Evolutionary conservation across 1,140 invertebrate species (phyloP), one percentile per base, ranked within the genome.

Genomic region (Hycleus phaleratus): DNA sequence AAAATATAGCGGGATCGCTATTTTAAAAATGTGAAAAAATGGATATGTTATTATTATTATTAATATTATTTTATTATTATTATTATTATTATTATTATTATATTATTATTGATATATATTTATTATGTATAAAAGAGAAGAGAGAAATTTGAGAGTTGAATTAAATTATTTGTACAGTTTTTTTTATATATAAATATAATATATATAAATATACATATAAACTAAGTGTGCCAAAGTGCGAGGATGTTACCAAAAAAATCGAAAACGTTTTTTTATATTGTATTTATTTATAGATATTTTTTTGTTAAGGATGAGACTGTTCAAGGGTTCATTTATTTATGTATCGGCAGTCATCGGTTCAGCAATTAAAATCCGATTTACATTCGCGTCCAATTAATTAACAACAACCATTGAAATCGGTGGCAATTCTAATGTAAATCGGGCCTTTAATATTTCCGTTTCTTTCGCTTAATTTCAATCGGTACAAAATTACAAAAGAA

Each of bases 91-190:
- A 42, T 10, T 42, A 11, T n/a, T 42, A 42, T n/a, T n/a, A 42
- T n/a, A 42, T n/a, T n/a, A 42, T n/a, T 42, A n/a, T n/a, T 42
- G 40, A 69, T 72, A 70, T 68, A 71, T 69, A 71, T 72, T 69
- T 71, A 71, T 72, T 70, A 69, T 73, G 70, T 73, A 72, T 71
- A 72, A 72, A 71, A 68, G 24, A 47, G 46, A 32, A 55, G 32
- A 32, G 42, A 58, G 63, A 66, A 68, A 58, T 32, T 4, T 5
- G 32, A 32, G 11, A 42, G 10, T 42, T 42, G 11, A 42, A 42
- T 71, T 72, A 69, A 72, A 72, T 74, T 73, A 72, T 74, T 74
- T 74, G 73, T 74, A 74, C 69, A 74, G 71, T 70, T 67, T 72
- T 71, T 18, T 68, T 60, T 63, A 68, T 32, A 32, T 32, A 32